Base-by-base conservation (phyloP, 2,888 invertebrate species). In the Panorpa germanica region DNA sequence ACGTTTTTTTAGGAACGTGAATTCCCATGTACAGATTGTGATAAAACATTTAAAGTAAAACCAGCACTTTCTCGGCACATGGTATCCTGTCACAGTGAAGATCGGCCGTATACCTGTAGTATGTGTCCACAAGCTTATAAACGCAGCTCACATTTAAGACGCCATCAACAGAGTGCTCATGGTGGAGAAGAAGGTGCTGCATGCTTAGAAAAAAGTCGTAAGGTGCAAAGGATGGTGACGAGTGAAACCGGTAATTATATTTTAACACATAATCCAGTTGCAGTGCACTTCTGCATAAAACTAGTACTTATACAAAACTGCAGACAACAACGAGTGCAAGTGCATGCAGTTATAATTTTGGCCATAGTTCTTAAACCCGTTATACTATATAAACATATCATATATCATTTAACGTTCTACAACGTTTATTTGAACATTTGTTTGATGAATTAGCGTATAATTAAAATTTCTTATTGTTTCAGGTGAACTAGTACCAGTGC, bases 121-220 rank as follows among this genome's bases (percentile, higher is more conserved):
- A 31, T 35, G 15, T 38, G 38, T 30, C 19, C 35, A 10, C 29
- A 33, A 31, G 31, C 26, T 11, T 38, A 37, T 27, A 28, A 26
- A 21, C 34, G 38, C 22, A 18, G 22, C 12, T 8, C 16, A 17
- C 32, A 37, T 20, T 13, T 37, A 13, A 19, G 28, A 10, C 28
- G 38, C 3, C 38, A 38, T 24, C 29, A 28, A 3, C 10, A 29
- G 4, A 29, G 34, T 5, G 34, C 34, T 27, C 38, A 38, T 9
- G 35, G 34, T n/a, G 38, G 36, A 4, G 34, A 32, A 16, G n/a
- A n/a, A n/a, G n/a, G n/a, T n/a, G n/a, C n/a, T n/a, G n/a, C n/a
- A n/a, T n/a, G n/a, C n/a, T n/a, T n/a, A n/a, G n/a, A n/a, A n/a
- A n/a, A n/a, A n/a, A n/a, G n/a, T n/a, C n/a, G n/a, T n/a, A n/a